Percentiles rank a stretch among this genome's conserved stretches.
phyloP scores from a whole-genome alignment of 53 echinoderm and acorn worm species.

The Astropecten irregularis region DNA sequence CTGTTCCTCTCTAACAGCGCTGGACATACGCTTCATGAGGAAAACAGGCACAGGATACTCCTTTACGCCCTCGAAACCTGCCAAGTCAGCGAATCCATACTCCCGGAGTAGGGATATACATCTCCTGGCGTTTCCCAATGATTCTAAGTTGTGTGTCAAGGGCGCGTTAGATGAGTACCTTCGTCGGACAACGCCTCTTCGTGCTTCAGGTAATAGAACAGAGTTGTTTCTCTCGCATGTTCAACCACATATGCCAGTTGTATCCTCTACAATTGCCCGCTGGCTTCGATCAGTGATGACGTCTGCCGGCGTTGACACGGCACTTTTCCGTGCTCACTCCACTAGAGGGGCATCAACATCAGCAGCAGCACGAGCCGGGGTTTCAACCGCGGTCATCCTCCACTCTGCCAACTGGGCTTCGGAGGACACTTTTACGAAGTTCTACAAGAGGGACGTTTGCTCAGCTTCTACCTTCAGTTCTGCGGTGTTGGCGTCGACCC shows the following conservation, averaged over 20 bases:
- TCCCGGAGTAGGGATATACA: not conserved
- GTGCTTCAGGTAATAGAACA: no score
- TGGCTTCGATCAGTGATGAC: not conserved
- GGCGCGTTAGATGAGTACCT: no score
- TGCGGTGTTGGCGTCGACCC: not conserved
- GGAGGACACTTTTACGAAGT: constrained; percentile 21
- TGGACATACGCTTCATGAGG: not conserved
- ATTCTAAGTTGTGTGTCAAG: not conserved
- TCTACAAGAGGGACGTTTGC: constrained; percentile 11
- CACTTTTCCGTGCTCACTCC: not conserved
- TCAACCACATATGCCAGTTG: not conserved
- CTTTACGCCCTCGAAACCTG: not conserved
- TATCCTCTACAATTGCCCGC: not conserved
- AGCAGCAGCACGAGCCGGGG: constrained; percentile 9
- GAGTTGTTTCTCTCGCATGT: not conserved
- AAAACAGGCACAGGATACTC: not conserved
- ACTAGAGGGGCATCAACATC: not conserved
- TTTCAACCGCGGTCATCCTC: constrained; percentile 4
- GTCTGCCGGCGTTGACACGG: not conserved
- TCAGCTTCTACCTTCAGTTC: not conserved
- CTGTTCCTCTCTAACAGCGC: not conserved
- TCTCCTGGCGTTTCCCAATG: not conserved
- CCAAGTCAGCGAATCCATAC: not conserved
- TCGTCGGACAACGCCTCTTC: no score
- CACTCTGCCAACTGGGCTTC: constrained; percentile 1